Conservation (phyloP, 2,113 vertebrate genomes). For the Craseonycteris thonglongyai region DNA sequence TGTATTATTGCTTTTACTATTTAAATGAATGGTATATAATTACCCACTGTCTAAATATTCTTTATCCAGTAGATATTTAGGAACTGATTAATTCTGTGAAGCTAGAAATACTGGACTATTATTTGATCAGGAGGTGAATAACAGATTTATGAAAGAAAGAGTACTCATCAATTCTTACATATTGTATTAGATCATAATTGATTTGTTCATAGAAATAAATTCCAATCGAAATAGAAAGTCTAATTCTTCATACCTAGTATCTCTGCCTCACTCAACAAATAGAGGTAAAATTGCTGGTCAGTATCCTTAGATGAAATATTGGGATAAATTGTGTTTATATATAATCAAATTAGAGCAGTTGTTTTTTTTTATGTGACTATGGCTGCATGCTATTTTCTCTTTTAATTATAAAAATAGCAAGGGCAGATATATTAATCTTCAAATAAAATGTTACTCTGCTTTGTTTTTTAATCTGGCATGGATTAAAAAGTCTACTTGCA, state of each 20-base stretch:
- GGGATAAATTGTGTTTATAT: not conserved
- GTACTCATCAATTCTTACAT: not conserved
- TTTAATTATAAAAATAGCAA: slow-evolving; percentile 43
- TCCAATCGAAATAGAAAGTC: not conserved
- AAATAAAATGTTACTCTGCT: not conserved
- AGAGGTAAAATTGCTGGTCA: not conserved
- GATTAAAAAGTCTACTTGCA: not conserved
- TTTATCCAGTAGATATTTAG: not conserved
- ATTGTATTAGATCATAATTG: not conserved
- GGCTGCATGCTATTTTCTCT: not conserved
- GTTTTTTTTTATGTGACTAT: slow-evolving; percentile 9
- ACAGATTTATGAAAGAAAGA: not conserved
- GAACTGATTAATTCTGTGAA: not conserved
- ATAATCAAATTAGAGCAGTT: not conserved
- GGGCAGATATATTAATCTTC: slow-evolving; percentile 21
- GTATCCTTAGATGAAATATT: not conserved
- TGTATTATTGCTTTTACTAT: not conserved
- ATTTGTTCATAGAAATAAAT: not conserved
- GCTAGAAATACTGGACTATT: not conserved
- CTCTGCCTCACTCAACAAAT: not conserved
- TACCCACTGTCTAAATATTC: not conserved
- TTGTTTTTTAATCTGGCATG: not conserved
- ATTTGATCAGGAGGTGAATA: not conserved
- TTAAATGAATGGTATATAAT: not conserved
- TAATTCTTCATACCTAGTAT: not conserved